Evolutionary conservation across 64 coral and sea anemone species (phyloP).

Genomic region (Exaiptasia diaphana): DNA sequence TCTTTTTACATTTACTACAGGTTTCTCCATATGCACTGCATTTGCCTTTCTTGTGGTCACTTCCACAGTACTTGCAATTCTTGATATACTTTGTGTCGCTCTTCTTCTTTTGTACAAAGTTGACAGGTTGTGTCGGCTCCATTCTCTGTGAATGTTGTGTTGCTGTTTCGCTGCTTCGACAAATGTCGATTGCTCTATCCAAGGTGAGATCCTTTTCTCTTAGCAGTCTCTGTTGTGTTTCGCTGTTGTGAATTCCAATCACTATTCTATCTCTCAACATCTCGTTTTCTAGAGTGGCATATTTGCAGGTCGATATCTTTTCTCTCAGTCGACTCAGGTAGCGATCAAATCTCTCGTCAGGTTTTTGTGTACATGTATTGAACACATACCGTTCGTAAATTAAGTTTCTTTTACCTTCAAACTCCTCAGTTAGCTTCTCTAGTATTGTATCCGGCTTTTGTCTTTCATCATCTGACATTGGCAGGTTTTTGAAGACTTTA

Average conservation of each 20-base stretch:
- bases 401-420: constrained; percentile 42
- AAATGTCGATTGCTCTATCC: constrained; percentile 44
- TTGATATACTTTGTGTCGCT: not conserved
- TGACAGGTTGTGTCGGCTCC: not conserved
- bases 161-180: constrained; percentile 44
- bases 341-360: constrained; percentile 26
- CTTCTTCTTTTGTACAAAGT: not conserved
- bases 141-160: constrained; percentile 12
- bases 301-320: constrained; percentile 27
- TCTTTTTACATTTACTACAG: constrained; percentile 37
- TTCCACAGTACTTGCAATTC: constrained; percentile 38
- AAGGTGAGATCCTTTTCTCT: constrained; percentile 13
- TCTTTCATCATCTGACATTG: constrained; percentile 40
- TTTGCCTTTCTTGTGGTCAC: constrained; percentile 26
- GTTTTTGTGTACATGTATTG: not conserved
- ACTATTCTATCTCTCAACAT: too few relatives aligned
- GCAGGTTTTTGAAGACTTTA: constrained; percentile 37
- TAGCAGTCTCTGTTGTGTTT: not conserved
- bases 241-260: constrained; percentile 1
- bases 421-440: constrained; percentile 33
- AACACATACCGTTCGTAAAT: constrained; percentile 32
- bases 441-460: constrained; percentile 23
- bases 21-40: constrained; percentile 41
- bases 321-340: constrained; percentile 25
- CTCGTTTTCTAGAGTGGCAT: constrained; percentile 24